Evolutionary conservation across 2,888 invertebrate species (phyloP).

Genomic region (Theodoxus fluviatilis): DNA sequence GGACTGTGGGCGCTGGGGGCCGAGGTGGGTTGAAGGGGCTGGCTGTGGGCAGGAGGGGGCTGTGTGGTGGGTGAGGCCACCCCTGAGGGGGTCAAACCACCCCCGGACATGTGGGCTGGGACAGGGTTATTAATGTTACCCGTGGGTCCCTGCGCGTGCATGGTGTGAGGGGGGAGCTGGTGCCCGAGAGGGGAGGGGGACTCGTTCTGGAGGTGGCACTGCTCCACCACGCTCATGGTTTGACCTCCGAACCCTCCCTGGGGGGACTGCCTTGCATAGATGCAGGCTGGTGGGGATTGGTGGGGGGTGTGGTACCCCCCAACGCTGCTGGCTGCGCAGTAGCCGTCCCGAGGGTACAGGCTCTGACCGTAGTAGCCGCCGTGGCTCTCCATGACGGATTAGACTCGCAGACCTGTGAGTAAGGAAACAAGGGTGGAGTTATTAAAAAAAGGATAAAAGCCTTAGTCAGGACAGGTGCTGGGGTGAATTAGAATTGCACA

Average conservation of each 20-base stretch:
- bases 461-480: no score
- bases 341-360: slow-evolving; percentile 43
- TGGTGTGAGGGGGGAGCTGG: slow-evolving; percentile 12
- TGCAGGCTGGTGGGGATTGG: slow-evolving; percentile 42
- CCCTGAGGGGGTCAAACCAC: slow-evolving; percentile 11
- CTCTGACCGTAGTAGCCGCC: slow-evolving; percentile 46
- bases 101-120: slow-evolving; percentile 20
- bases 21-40: slow-evolving; percentile 23
- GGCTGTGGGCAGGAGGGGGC: slow-evolving; percentile 46
- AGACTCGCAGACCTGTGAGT: no score
- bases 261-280: slow-evolving; percentile 43
- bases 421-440: no score
- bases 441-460: no score
- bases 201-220: slow-evolving; percentile 37
- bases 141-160: slow-evolving; percentile 25
- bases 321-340: slow-evolving; percentile 27
- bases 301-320: slow-evolving; percentile 33
- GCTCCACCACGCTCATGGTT: slow-evolving; percentile 56
- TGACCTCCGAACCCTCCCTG: slow-evolving; percentile 50
- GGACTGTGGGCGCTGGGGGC: slow-evolving; percentile 36
- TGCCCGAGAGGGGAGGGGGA: slow-evolving; percentile 29
- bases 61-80: slow-evolving; percentile 29
- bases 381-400: slow-evolving; percentile 54
- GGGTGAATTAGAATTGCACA: no score
- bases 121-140: slow-evolving; percentile 19